These are phyloP conservation scores for Ptychodera flava DNA, from an alignment of 35 echinoderm and acorn worm genomes.

Conservation along the genomic window DNA sequence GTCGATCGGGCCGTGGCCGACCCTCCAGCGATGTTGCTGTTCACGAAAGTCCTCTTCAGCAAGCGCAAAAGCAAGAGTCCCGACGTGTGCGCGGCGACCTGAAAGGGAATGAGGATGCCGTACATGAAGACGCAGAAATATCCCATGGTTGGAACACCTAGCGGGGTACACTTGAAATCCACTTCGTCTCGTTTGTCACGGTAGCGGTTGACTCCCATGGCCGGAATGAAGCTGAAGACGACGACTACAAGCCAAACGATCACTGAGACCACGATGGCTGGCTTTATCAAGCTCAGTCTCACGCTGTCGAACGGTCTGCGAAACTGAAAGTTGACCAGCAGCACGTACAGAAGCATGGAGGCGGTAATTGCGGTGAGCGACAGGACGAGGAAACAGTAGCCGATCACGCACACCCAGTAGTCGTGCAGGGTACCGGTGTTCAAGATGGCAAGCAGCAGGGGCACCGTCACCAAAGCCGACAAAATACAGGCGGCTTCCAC, in stretches of 20 bases:
- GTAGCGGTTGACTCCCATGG: not conserved
- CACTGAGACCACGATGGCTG: not conserved
- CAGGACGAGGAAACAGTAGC: not conserved
- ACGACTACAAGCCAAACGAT: not conserved
- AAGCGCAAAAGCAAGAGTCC: not conserved
- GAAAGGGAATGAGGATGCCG: not conserved
- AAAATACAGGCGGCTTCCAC: not conserved
- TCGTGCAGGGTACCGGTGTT: not conserved
- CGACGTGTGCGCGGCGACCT: not conserved
- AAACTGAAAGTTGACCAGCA: not conserved
- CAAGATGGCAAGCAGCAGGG: not conserved
- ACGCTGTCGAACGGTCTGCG: not conserved
- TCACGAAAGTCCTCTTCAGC: not conserved
- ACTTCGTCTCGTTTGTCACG: not conserved
- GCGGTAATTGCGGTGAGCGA: not conserved
- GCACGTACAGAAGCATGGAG: not conserved
- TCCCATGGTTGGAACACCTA: not conserved
- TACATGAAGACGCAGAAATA: not conserved
- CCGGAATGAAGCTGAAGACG: not conserved
- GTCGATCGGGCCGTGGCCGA: not conserved
- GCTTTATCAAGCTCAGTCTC: not conserved
- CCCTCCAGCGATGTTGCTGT: not conserved
- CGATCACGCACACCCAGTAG: not conserved
- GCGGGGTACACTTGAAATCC: not conserved
- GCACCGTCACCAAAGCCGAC: not conserved